These are phyloP conservation scores for Erpetoichthys calabaricus DNA, from an alignment of 2,797 vertebrate species.

Conservation along the genomic window DNA sequence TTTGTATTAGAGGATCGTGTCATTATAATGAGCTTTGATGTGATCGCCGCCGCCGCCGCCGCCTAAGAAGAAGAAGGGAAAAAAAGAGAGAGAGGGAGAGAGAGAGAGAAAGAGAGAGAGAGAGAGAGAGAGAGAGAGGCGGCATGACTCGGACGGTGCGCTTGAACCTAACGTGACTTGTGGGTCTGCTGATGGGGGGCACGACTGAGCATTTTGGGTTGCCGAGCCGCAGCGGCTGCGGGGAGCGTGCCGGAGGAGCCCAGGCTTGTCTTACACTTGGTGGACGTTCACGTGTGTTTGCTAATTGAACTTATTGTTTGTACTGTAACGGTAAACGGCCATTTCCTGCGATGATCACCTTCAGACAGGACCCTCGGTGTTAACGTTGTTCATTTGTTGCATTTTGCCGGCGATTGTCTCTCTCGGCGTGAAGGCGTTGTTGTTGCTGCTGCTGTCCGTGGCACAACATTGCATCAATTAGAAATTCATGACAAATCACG, in stretches of 20 bases:
- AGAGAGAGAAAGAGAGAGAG: too few species aligned
- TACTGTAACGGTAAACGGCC: conserved; percentile 37
- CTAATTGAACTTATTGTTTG: conserved; percentile 37
- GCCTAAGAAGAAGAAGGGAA: conserved; percentile 20
- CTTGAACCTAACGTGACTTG: too few species aligned
- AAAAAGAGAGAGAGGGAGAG: too few species aligned
- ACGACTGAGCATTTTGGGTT: too few species aligned
- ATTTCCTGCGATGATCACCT: conserved; percentile 9
- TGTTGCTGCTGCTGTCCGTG: conserved; percentile 6
- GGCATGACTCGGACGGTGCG: too few species aligned
- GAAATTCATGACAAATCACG: conserved; percentile 14
- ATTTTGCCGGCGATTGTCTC: conserved; percentile 2
- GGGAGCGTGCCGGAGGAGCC: too few species aligned
- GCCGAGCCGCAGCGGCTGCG: too few species aligned
- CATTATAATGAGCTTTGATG: conserved; percentile 60
- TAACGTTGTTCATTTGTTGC: conserved; percentile 11
- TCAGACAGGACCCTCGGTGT: conserved; percentile 4
- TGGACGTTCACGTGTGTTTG: conserved; percentile 25
- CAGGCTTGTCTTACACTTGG: neutral
- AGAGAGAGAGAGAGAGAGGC: too few species aligned
- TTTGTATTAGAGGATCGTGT: conserved; percentile 41
- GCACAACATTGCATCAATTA: conserved; percentile 14
- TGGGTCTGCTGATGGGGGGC: too few species aligned
- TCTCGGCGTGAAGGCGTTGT: conserved; percentile 6
- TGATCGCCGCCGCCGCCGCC: conserved; percentile 37